Conservation (phyloP, 2,113 vertebrate species). For the rabbit (Oryctolagus cuniculus) region DNA sequence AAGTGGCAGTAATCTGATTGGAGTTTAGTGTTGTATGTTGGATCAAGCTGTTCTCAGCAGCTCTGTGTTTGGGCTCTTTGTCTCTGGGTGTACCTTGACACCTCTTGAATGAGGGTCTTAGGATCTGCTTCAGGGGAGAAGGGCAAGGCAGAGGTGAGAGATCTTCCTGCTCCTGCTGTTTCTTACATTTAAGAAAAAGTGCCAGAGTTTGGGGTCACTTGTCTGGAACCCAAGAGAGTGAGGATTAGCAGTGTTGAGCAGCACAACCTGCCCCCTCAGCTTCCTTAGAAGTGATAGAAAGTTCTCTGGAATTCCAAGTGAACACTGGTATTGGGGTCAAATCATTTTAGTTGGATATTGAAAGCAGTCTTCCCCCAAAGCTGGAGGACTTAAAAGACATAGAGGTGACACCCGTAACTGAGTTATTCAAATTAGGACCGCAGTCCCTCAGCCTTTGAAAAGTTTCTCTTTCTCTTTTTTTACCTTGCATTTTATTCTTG, state of each 20-base stretch:
- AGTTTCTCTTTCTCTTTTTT: constrained; percentile 42
- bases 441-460: constrained; percentile 2
- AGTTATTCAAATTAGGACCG: constrained; percentile 25
- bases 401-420: background rate
- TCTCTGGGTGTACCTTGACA: rapidly evolving
- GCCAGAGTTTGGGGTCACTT: background rate
- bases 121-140: background rate
- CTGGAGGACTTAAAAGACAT: background rate
- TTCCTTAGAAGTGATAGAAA: background rate
- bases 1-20: background rate
- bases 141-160: background rate
- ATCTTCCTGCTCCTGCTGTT: background rate
- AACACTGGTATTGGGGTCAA: background rate
- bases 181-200: background rate
- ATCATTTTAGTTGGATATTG: background rate
- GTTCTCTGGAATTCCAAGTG: background rate
- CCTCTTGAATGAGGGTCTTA: background rate
- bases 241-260: background rate
- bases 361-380: background rate
- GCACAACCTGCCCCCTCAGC: background rate
- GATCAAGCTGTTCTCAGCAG: background rate
- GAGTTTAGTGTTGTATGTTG: background rate
- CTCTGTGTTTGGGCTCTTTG: background rate
- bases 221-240: background rate
- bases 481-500: constrained; percentile 55